phyloP scores from a whole-genome alignment of 2,113 vertebrate genomes.

The Apodemus speciosus region DNA sequence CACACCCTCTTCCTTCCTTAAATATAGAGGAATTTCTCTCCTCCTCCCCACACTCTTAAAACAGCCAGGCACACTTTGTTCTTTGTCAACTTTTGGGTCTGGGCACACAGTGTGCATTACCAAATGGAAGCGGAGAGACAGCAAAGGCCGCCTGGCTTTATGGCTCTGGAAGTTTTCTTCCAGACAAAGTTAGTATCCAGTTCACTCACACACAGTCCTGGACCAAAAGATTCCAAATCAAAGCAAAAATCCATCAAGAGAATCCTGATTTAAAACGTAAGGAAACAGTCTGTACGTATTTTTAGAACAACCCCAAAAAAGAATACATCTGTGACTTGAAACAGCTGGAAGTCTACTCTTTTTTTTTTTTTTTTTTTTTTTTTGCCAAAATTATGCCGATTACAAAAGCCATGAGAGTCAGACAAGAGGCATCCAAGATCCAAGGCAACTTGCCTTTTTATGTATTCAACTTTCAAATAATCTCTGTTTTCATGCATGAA shows the following conservation, averaged over 20 bases:
- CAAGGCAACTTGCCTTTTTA: slow-evolving; percentile 23
- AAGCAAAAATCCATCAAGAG: slow-evolving; percentile 53
- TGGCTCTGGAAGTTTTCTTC: slow-evolving; percentile 50
- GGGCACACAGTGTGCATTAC: slow-evolving; percentile 44
- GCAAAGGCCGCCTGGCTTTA: slow-evolving; percentile 17
- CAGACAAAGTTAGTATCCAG: background rate
- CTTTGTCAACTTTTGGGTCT: slow-evolving; percentile 1
- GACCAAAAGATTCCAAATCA: slow-evolving; percentile 60
- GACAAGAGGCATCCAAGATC: slow-evolving; percentile 41
- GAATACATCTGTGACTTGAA: slow-evolving; percentile 71
- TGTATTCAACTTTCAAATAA: slow-evolving; percentile 49
- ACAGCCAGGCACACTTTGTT: slow-evolving; percentile 57
- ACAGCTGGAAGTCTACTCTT: slow-evolving; percentile 70
- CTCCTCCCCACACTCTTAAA: background rate
- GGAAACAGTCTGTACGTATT: slow-evolving; percentile 63
- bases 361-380: slow-evolving; percentile 14
- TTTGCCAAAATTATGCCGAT: slow-evolving; percentile 59
- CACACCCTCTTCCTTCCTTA: background rate
- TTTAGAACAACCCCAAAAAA: slow-evolving; percentile 72
- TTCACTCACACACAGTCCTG: slow-evolving; percentile 13
- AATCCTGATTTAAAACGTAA: slow-evolving; percentile 66
- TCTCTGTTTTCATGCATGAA: slow-evolving; percentile 20
- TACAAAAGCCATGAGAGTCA: slow-evolving; percentile 55
- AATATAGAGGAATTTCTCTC: background rate
- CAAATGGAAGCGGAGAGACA: background rate